phyloP scores from a whole-genome alignment of 2,888 invertebrate species.

The Endotricha flammealis region DNA sequence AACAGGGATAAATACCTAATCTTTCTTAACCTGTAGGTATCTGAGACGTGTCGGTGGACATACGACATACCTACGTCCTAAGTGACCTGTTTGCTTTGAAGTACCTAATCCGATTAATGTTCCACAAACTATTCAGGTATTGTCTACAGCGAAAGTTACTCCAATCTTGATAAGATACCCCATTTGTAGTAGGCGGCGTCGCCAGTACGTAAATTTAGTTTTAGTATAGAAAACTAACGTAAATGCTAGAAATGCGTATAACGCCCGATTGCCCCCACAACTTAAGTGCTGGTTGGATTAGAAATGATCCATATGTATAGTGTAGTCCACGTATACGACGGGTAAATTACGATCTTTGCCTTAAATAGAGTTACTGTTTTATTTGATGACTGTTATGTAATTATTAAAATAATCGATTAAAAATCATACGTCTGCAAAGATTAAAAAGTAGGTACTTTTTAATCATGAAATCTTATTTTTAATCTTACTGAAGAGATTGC shows the following conservation, averaged over 20 bases:
- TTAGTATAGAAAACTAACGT: conserved; percentile 56
- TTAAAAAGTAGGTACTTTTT: too few relatives aligned
- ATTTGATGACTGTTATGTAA: too few relatives aligned
- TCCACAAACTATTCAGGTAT: too few relatives aligned
- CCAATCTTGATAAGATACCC: conserved; percentile 30
- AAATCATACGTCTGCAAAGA: too few relatives aligned
- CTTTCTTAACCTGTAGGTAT: neutral
- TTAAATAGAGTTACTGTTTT: too few relatives aligned
- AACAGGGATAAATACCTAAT: neutral
- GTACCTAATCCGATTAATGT: too few relatives aligned
- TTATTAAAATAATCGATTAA: too few relatives aligned
- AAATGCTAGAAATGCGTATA: conserved; percentile 60
- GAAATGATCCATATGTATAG: conserved; percentile 54
- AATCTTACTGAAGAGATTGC: too few relatives aligned
- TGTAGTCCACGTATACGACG: conserved; percentile 13
- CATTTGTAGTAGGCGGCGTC: conserved; percentile 29
- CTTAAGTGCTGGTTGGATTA: conserved; percentile 73
- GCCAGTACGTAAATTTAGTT: conserved; percentile 42
- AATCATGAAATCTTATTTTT: too few relatives aligned
- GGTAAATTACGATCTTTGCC: neutral
- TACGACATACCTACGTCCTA: too few relatives aligned
- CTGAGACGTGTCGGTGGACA: too few relatives aligned
- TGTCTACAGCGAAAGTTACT: conserved; percentile 7
- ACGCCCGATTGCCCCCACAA: conserved; percentile 68
- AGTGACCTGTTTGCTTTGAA: too few relatives aligned